Conservation (phyloP, 64 coral and sea anemone genomes). For the Cladopsammia gracilis region DNA sequence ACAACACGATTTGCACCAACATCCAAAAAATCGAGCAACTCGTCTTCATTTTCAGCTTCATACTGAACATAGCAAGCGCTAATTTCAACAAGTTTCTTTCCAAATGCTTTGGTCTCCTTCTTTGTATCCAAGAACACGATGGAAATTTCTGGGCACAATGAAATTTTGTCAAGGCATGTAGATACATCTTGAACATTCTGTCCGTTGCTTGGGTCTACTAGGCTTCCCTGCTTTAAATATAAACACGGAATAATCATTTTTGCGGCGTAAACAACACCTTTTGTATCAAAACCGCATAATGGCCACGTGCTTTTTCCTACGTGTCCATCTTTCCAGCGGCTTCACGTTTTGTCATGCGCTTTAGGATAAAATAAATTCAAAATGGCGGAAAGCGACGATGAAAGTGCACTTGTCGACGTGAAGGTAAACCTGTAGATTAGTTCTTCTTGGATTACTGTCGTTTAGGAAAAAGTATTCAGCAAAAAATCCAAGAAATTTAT, state of each 20-base stretch:
- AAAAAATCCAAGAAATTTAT: too few species aligned
- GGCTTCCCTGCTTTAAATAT: slow-evolving; percentile 2
- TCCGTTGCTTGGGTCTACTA: slow-evolving; percentile 8
- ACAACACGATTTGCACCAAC: slow-evolving; percentile 7
- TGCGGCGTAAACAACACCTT: too few species aligned
- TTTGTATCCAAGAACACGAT: slow-evolving; percentile 20
- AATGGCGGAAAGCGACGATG: slow-evolving; percentile 89
- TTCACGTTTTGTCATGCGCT: background rate
- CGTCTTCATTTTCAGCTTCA: slow-evolving; percentile 17
- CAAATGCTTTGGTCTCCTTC: slow-evolving; percentile 17
- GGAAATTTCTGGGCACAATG: slow-evolving; percentile 45
- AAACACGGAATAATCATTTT: slow-evolving; percentile 69
- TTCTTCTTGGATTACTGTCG: too few species aligned
- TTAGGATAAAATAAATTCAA: slow-evolving; percentile 8
- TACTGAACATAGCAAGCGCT: slow-evolving; percentile 13
- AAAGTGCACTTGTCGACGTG: slow-evolving; percentile 76
- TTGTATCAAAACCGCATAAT: too few species aligned
- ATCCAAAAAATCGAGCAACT: slow-evolving; percentile 42
- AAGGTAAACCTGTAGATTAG: slow-evolving; percentile 34
- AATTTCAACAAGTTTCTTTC: slow-evolving; percentile 6
- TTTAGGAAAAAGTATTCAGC: too few species aligned
- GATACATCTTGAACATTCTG: slow-evolving; percentile 29
- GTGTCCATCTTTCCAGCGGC: slow-evolving; percentile 39
- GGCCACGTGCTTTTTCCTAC: background rate
- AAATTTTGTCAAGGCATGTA: slow-evolving; percentile 22